phyloP scores from a whole-genome alignment of 2,797 vertebrate genomes.

The Dipus sagitta region DNA sequence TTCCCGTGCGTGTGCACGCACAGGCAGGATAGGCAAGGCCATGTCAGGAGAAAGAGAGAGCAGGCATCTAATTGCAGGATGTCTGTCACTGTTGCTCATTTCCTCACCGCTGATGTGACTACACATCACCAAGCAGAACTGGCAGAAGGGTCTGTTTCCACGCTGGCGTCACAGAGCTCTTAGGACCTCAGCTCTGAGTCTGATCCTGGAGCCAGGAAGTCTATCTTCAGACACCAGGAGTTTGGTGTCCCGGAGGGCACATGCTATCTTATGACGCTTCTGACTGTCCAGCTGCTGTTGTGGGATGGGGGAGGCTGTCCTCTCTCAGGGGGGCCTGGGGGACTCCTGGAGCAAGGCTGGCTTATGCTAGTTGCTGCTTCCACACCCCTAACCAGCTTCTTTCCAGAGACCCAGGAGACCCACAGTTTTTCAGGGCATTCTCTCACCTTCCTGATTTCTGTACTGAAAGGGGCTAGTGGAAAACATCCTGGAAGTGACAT shows the following conservation, averaged over 20 bases:
- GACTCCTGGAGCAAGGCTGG: accelerated
- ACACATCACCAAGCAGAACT: constrained; percentile 4
- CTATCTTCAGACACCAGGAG: constrained; percentile 44
- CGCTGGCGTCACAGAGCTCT: background rate
- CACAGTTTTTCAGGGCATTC: background rate
- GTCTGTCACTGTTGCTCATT: constrained; percentile 11
- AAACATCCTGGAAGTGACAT: background rate
- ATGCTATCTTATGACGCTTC: background rate
- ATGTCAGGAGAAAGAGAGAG: background rate
- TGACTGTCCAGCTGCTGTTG: background rate
- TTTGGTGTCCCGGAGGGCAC: background rate
- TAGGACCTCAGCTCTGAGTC: constrained; percentile 18
- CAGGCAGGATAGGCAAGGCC: background rate
- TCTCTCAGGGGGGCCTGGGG: background rate
- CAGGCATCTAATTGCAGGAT: background rate
- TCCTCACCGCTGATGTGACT: background rate
- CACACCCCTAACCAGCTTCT: background rate
- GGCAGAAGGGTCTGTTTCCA: constrained; percentile 25
- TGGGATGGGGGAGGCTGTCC: no score
- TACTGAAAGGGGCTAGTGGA: background rate
- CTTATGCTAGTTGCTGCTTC: accelerated
- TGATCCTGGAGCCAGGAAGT: constrained; percentile 51
- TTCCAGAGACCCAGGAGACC: background rate
- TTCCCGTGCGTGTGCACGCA: no score
- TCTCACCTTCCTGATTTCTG: background rate